Base-by-base conservation (phyloP, 1,140 invertebrate genomes). In the Colletes latitarsis region DNA sequence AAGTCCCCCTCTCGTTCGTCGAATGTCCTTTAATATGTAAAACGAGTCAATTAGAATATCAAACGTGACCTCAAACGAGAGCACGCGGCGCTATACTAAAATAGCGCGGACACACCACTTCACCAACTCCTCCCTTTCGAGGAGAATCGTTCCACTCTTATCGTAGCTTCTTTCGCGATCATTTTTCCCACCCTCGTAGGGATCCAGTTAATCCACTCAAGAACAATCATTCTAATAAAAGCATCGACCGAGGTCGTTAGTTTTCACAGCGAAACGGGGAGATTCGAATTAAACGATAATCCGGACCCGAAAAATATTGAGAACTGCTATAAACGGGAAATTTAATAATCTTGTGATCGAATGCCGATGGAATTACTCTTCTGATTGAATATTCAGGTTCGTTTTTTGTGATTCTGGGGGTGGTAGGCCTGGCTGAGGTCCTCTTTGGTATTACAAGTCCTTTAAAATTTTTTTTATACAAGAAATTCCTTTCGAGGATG, bases 21-120 rank as follows among this genome's bases (percentile, higher is more conserved):
- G 84, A 88, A 89, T 88, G 87, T 83, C 88, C 87, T 90, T 90
- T 90, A 89, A 89, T 90, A 90, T 90, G 89, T 86, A 90, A 90
- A 90, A 87, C 88, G 85, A 86, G 84, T 85, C 87, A 90, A 90
- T 90, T 90, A 90, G 89, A 90, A 90, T 90, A 90, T 90, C 89
- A 90, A 90, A 90, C 88, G 86, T 86, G 88, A 88, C 88, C 88
- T 90, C 88, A 81, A 90, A 85, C 83, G 83, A 76, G 85, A 76
- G 72, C 81, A 85, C 82, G 79, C 83, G 74, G 67, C 52, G 64
- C 74, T 81, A 57, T 81, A 87, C 77, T 75, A 87, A 84, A 88
- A 87, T 76, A 80, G 72, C 76, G 30, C 55, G 55, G 73, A 79
- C 62, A 85, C 74, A 68, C 67, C 78, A 43, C 68, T 53, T 43